A percentile compares a stretch with the other conserved stretches of the same genome.
phyloP scores from a whole-genome alignment of 2,888 invertebrate species.

The Melinaea marsaeus region DNA sequence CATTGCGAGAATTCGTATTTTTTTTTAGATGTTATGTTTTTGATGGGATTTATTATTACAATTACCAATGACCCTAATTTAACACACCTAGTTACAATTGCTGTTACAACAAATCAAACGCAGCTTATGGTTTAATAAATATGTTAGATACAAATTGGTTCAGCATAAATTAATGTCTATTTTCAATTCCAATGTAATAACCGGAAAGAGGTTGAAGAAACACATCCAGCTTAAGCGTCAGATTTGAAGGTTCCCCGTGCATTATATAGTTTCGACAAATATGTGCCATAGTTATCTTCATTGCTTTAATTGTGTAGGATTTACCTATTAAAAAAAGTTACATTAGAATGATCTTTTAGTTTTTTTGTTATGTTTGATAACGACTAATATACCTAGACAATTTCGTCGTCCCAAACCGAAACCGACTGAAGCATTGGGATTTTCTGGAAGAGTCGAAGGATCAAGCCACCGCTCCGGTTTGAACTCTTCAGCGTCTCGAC shows the following conservation, averaged over 20 bases:
- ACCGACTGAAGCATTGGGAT: slow-evolving; percentile 21
- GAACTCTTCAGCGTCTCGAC: slow-evolving; percentile 31
- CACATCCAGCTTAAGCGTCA: background rate
- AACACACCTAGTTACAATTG: too few relatives aligned
- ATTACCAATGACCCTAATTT: too few relatives aligned
- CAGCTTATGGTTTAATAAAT: too few relatives aligned
- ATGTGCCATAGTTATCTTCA: slow-evolving; percentile 38
- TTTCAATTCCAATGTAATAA: background rate
- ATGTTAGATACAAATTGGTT: too few relatives aligned
- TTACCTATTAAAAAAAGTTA: slow-evolving; percentile 6
- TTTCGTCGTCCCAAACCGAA: slow-evolving; percentile 31
- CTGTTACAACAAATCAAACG: too few relatives aligned
- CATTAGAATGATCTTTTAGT: background rate
- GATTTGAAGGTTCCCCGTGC: background rate
- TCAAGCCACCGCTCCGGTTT: slow-evolving; percentile 36
- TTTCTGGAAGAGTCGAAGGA: slow-evolving; percentile 21
- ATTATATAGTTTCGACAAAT: slow-evolving; percentile 22
- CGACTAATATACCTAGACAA: slow-evolving; percentile 30
- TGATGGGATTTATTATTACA: too few relatives aligned
- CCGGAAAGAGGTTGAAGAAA: slow-evolving; percentile 1
- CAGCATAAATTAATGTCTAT: too few relatives aligned
- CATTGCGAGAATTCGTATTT: too few relatives aligned
- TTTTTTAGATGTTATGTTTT: too few relatives aligned
- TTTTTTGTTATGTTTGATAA: background rate
- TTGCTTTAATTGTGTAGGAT: slow-evolving; percentile 36